Conservation (phyloP, 2,113 vertebrate genomes). For the Psilopsiagon aurifrons region DNA sequence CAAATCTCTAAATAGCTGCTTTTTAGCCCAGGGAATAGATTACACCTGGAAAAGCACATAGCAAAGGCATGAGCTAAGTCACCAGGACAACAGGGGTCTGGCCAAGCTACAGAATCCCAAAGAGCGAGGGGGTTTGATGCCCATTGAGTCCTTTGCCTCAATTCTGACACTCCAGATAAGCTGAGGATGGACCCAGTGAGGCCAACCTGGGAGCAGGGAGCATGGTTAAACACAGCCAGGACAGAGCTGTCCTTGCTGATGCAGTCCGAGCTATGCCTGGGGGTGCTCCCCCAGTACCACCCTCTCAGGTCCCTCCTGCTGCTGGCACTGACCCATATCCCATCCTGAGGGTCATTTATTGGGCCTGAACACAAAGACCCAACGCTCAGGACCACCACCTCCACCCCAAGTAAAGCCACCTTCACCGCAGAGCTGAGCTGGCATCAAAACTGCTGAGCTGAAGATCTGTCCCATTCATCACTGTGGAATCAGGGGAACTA, state of each 20-base stretch:
- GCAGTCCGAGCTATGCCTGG: not conserved
- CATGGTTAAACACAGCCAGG: accelerated
- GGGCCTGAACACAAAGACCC: not conserved
- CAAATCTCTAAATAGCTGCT: not conserved
- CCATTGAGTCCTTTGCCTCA: not conserved
- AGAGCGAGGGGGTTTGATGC: not conserved
- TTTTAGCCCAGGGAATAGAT: not conserved
- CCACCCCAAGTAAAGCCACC: not conserved
- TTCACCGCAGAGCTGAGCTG: accelerated
- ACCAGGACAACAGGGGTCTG: accelerated
- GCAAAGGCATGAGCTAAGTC: not conserved
- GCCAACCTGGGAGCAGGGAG: accelerated
- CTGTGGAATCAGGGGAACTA: not conserved
- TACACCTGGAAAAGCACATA: not conserved
- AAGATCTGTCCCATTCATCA: not conserved
- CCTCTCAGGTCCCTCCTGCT: not conserved
- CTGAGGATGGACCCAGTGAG: not conserved
- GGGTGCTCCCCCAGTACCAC: not conserved
- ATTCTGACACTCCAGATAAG: not conserved
- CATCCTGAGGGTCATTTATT: accelerated
- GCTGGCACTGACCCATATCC: not conserved
- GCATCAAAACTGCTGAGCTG: not conserved
- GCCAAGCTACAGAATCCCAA: not conserved
- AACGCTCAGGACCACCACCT: not conserved
- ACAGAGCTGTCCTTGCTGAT: not conserved